Evolutionary conservation across 2,888 invertebrate species (phyloP).

Genomic region (Octonoba sinensis): DNA sequence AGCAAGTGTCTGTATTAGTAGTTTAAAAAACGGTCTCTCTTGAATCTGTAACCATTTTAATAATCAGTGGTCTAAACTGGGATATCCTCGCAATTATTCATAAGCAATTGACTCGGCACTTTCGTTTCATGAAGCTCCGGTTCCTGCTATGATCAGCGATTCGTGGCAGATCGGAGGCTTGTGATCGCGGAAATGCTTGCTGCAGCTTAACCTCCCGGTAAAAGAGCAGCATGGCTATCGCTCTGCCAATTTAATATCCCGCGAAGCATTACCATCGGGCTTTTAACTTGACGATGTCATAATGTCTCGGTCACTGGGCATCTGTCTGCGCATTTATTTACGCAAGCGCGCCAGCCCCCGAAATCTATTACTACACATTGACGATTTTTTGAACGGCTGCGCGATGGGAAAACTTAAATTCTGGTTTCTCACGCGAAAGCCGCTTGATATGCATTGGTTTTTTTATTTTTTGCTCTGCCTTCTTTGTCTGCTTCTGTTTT

Average conservation of each 20-base stretch:
- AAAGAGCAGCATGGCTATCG: conserved; percentile 3
- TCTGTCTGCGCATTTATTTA: conserved; percentile 36
- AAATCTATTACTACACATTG: conserved; percentile 34
- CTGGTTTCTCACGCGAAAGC: conserved; percentile 45
- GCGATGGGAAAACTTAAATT: conserved; percentile 44
- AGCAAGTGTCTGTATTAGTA: too few relatives aligned
- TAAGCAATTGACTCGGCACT: too few relatives aligned
- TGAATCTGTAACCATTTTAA: too few relatives aligned
- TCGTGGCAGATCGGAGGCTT: conserved; percentile 16
- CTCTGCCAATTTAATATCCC: conserved; percentile 17
- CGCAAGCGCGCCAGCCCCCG: conserved; percentile 24
- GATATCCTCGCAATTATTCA: too few relatives aligned
- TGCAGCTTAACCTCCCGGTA: conserved; percentile 14
- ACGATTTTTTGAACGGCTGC: conserved; percentile 14
- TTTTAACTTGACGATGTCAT: conserved; percentile 24
- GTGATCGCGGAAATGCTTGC: conserved; percentile 20
- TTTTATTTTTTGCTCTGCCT: conserved; percentile 3
- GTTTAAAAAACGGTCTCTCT: too few relatives aligned
- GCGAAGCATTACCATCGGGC: conserved; percentile 33
- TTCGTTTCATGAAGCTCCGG: too few relatives aligned
- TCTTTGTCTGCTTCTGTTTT: conserved; percentile 12
- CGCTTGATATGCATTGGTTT: not conserved
- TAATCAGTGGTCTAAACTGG: too few relatives aligned
- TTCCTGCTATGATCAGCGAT: conserved; percentile 5
- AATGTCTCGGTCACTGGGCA: conserved; percentile 45